Evolutionary conservation across 2,113 vertebrate genomes (phyloP), one percentile per base, ranked within the genome.

Genomic region (Hippopotamus amphibius): DNA sequence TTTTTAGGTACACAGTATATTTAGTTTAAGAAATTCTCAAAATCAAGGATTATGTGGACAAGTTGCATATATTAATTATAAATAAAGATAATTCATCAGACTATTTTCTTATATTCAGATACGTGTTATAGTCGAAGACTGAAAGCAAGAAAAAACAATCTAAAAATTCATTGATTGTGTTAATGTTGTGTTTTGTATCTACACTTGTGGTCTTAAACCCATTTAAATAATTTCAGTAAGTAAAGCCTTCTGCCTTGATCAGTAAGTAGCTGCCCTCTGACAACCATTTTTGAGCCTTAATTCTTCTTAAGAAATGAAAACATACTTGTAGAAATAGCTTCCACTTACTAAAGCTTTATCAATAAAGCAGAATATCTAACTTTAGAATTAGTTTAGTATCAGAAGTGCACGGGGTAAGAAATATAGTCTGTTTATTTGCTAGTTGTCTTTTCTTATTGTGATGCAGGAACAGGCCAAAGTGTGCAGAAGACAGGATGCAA

Each of bases 221-320:
- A 87, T 57, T 87, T 66, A 90, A 93, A 74, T 91, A 74, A 90
- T 88, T 93, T 72, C 28, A 93, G 22, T 90, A 61, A 61, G 14
- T 50, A 71, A 93, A 50, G 48, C 7, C 50, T 93, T 95, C 86
- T 88, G 33, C 28, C n/a, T 94, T 50, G 30, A 26, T 84, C 43
- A 66, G 77, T 83, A 80, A 43, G 88, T 71, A 76, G 33, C n/a
- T 91, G 69, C 24, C 50, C 74, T 87, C 43, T 93, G 50, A 97
- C 86, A 97, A 93, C 24, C 14, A 66, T 41, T 87, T 79, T 53
- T 76, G n/a, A 95, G n/a, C 15, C 57, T 90, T 17, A 48, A 12
- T 30, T 95, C 59, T 48, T 86, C 71, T 48, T 83, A 28, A 57
- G 30, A 82, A 90, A 90, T 90, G 48, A 90, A 90, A 92, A 85